Conservation (phyloP, 2,797 vertebrate species). For the Amazona finschi region DNA sequence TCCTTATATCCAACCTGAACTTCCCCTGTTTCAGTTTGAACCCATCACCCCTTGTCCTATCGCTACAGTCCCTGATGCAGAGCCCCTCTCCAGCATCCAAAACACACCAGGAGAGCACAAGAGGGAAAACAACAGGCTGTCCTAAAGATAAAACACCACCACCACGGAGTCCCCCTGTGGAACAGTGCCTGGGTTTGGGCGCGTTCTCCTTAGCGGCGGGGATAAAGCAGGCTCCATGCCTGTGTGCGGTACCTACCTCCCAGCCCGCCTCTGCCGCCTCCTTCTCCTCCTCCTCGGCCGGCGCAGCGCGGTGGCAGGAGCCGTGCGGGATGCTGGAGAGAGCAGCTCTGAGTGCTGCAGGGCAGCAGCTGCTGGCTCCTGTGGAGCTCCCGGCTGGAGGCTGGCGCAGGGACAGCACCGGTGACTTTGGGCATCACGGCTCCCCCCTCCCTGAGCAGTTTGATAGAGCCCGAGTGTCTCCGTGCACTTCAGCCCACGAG, state of each 20-base stretch:
- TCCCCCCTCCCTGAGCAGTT: not conserved
- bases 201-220: not conserved
- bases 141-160: not conserved
- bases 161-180: rapidly evolving
- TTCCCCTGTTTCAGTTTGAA: not conserved
- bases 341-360: not conserved
- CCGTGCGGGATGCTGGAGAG: not conserved
- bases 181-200: not conserved
- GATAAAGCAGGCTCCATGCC: not conserved
- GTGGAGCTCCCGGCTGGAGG: not conserved
- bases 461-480: not conserved
- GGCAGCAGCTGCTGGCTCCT: not conserved
- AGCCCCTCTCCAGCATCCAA: not conserved
- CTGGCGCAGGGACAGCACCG: not conserved
- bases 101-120: not conserved
- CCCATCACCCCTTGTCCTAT: not conserved
- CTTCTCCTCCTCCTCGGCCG: not conserved
- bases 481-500: not conserved
- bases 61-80: not conserved
- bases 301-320: rapidly evolving
- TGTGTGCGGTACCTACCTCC: not conserved
- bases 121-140: not conserved
- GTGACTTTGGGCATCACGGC: not conserved
- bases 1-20: too few relatives aligned
- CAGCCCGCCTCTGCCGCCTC: not conserved